phyloP scores from a whole-genome alignment of 2,888 invertebrate genomes.

The Encarsia formosa region DNA sequence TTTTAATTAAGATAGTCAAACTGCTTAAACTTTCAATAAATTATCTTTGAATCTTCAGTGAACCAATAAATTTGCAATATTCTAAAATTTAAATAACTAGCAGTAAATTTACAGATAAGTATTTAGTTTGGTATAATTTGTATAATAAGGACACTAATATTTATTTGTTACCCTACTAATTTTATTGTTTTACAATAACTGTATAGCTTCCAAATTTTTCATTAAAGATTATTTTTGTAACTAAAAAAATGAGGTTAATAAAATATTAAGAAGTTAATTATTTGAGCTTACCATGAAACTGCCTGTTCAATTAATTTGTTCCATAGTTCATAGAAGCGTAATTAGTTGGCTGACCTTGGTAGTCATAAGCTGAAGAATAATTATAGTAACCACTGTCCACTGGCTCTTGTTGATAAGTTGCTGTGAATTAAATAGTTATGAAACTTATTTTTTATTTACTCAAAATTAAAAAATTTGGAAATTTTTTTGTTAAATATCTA shows the following conservation, averaged over 20 bases:
- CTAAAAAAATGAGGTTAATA: too few relatives aligned
- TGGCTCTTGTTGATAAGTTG: conserved; percentile 45
- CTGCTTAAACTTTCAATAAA: not conserved
- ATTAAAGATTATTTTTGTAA: too few relatives aligned
- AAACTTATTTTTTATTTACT: too few relatives aligned
- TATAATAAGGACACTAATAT: too few relatives aligned
- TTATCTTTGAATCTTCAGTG: not conserved
- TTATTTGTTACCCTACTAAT: too few relatives aligned
- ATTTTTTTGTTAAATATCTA: too few relatives aligned
- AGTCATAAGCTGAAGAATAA: conserved; percentile 43
- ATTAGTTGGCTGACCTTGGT: conserved; percentile 44
- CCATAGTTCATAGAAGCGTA: conserved; percentile 41
- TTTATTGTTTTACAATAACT: too few relatives aligned
- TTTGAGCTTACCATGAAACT: conserved; percentile 44
- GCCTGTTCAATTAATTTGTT: conserved; percentile 41
- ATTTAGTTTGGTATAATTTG: too few relatives aligned
- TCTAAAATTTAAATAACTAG: conserved; percentile 24
- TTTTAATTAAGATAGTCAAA: conserved; percentile 29
- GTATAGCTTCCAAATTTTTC: too few relatives aligned
- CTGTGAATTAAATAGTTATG: conserved; percentile 39
- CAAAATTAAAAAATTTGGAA: too few relatives aligned
- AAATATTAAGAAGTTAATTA: conserved; percentile 14
- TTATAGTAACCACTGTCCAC: conserved; percentile 41
- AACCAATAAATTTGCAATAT: conserved; percentile 1
- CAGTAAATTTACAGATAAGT: conserved; percentile 2